Evolutionary conservation across 2,888 invertebrate species (phyloP), one percentile per base, ranked within the genome.

Genomic region (Tanytarsus gracilentus): DNA sequence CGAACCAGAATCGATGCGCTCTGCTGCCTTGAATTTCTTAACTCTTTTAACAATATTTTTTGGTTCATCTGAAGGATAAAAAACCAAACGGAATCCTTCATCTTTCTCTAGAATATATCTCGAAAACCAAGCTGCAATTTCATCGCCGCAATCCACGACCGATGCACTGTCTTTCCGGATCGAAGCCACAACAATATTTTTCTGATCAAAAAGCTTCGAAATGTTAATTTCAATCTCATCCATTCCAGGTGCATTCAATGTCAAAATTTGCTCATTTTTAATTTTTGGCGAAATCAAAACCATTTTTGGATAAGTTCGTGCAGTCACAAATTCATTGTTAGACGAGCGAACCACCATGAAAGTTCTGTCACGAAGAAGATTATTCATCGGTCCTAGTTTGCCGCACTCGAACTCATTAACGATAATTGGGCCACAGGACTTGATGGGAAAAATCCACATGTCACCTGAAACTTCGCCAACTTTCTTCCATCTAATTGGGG

Each of bases 101-200:
- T 76, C 70, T 44, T 78, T 75, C 58, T 75, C 73, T 49, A 79
- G 70, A 55, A 82, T 67, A 64, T 77, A 75, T 61, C 74, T 78
- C 2, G 83, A 80, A 65, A 88, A 72, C 88, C 88, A 89, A 60
- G 80, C 77, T 3, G 83, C 80, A 1, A 78, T 80, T 65, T 81
- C 81, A 64, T 81, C 80, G 1, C 88, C 88, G 70, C 87, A 87
- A 68, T 88, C 87, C 53, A 79, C 74, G 0, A 83, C 83, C 0
- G 77, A 71, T 1, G 85, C 79, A 1, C 72, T 66, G 11, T 75
- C 73, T 23, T 76, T 75, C 82, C 82, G 82, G 6, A 83, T 77
- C 1, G 69, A 67, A 0, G 78, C 77, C 4, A 69, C 73, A 58
- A 75, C 73, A 60, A 72, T 70, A n/a, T 68, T 66, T 14, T 65